Conservation (phyloP, 2,113 vertebrate genomes). For the Jacana jacana region DNA sequence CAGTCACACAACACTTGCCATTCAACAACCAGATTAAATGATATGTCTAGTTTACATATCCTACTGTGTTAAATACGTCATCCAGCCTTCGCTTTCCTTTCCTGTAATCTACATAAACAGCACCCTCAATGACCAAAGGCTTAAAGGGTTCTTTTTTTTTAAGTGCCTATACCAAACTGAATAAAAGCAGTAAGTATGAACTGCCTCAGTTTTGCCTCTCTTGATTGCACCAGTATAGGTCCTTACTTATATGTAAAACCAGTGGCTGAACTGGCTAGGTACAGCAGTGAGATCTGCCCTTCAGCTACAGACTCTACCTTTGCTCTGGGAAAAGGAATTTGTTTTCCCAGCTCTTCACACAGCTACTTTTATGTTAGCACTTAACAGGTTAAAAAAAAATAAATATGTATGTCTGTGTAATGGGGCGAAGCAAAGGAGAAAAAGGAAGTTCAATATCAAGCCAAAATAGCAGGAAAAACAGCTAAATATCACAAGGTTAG, state of each 20-base stretch:
- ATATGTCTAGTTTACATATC: neutral
- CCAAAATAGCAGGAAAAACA: neutral
- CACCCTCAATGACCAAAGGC: neutral
- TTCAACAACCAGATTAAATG: neutral
- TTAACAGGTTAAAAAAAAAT: neutral
- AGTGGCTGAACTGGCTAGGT: neutral
- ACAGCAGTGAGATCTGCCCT: neutral
- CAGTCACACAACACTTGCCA: neutral
- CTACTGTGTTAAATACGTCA: neutral
- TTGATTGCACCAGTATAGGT: neutral
- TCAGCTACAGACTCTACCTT: neutral
- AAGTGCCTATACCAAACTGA: neutral
- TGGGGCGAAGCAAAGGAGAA: neutral
- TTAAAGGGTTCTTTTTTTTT: neutral
- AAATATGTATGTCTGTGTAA: neutral
- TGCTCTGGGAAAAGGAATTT: neutral
- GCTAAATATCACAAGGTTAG: neutral
- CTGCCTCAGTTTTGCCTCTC: neutral
- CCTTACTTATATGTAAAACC: neutral
- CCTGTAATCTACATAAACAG: neutral
- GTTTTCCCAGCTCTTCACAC: neutral
- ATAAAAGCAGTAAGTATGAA: neutral
- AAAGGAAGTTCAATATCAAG: neutral
- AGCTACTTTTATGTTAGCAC: neutral
- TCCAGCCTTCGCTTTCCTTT: neutral